phyloP scores from a whole-genome alignment of 1,140 invertebrate species.

The Drosophila subpulchrella region DNA sequence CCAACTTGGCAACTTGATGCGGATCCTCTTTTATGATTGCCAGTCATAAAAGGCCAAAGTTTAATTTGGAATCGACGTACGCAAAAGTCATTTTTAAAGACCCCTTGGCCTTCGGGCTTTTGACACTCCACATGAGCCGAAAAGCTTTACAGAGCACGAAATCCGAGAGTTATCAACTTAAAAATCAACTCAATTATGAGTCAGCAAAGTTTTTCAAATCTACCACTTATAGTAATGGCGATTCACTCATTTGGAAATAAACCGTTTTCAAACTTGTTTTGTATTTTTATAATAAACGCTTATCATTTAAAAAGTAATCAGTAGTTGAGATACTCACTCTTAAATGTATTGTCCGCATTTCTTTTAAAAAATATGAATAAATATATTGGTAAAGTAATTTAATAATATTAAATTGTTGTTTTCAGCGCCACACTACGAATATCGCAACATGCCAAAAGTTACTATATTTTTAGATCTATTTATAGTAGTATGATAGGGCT shows the following conservation, averaged over 20 bases:
- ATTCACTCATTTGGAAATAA: not conserved
- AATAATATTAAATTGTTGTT: too few relatives aligned
- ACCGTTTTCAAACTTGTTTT: not conserved
- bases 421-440: too few relatives aligned
- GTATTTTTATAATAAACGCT: not conserved
- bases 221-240: not conserved
- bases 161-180: not conserved
- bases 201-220: not conserved
- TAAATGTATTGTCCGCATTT: too few relatives aligned
- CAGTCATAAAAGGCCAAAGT: conserved; percentile 31
- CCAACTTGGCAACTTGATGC: conserved; percentile 33
- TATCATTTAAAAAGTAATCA: too few relatives aligned
- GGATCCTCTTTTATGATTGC: conserved; percentile 19
- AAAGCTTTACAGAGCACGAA: not conserved
- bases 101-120: not conserved
- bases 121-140: conserved; percentile 1
- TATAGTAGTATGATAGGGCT: too few relatives aligned
- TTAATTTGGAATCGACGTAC: conserved; percentile 27
- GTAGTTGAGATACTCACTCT: too few relatives aligned
- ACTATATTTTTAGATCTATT: too few relatives aligned
- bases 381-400: too few relatives aligned
- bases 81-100: conserved; percentile 20
- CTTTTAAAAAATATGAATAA: too few relatives aligned
- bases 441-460: too few relatives aligned
- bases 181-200: not conserved